Conservation (phyloP, 2,797 vertebrate species). For the Onychomys arenicola region DNA sequence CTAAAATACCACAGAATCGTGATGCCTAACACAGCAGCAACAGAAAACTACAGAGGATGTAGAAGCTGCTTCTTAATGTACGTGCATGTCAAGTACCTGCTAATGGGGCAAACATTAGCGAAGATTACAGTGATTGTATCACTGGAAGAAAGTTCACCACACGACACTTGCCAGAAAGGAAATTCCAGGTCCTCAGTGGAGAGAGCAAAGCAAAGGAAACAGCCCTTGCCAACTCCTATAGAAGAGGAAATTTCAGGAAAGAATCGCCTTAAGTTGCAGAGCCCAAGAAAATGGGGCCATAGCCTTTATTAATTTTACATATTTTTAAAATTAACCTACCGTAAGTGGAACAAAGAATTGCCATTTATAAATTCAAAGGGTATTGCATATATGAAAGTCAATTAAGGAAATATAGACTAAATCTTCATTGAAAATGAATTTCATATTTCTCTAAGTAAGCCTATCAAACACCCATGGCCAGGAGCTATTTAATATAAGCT, state of each 20-base stretch:
- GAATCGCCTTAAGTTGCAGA: conserved; percentile 69
- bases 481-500: conserved; percentile 46
- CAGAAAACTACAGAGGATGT: not conserved
- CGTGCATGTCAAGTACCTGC: not conserved
- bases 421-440: conserved; percentile 47
- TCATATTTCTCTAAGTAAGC: conserved; percentile 40
- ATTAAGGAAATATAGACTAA: conserved; percentile 59
- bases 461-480: conserved; percentile 61
- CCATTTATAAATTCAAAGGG: conserved; percentile 15
- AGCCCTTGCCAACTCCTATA: conserved; percentile 3
- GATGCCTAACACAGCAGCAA: not conserved
- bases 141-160: not conserved
- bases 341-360: conserved; percentile 49
- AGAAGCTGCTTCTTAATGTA: not conserved
- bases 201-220: conserved; percentile 11
- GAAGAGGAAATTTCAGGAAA: conserved; percentile 46
- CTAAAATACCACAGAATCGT: not conserved
- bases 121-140: not conserved
- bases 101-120: not conserved
- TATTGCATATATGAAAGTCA: conserved; percentile 35
- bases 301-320: conserved; percentile 30
- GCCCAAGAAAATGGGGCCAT: conserved; percentile 31
- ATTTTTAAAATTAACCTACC: conserved; percentile 39
- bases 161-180: not conserved
- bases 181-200: conserved; percentile 13